A percentile compares a stretch with the other conserved stretches of the same genome.
Evolutionary conservation across 2,888 invertebrate species (phyloP).

Genomic region (Drosophila sordidapex): DNA sequence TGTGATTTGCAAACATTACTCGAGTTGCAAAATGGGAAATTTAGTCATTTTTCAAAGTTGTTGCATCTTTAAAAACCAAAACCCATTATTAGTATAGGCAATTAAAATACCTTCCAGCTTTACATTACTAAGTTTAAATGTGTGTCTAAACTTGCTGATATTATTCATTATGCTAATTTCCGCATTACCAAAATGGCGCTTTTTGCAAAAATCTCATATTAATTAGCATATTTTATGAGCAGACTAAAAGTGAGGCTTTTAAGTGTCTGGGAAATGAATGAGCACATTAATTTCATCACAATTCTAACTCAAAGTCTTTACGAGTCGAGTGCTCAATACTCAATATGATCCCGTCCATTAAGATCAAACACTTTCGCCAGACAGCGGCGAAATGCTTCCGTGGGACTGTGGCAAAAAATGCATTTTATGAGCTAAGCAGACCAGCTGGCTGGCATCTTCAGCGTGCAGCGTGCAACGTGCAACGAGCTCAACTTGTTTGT

Average conservation of each 20-base stretch:
- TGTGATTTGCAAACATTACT: not conserved
- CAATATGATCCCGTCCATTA: conserved; percentile 44
- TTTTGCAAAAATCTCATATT: conserved; percentile 40
- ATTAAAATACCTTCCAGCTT: not conserved
- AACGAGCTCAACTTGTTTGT: conserved; percentile 62
- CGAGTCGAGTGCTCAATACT: conserved; percentile 23
- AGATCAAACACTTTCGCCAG: conserved; percentile 74
- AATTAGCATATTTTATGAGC: conserved; percentile 53
- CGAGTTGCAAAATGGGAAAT: not conserved
- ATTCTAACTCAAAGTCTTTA: conserved; percentile 65
- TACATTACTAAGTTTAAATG: not conserved
- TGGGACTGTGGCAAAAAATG: conserved; percentile 39
- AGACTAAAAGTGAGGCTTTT: conserved; percentile 40
- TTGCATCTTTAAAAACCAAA: not conserved
- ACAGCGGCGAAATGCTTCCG: conserved; percentile 65
- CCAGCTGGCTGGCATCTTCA: conserved; percentile 41
- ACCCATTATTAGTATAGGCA: not conserved
- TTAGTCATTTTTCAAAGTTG: not conserved
- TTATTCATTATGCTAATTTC: conserved; percentile 2
- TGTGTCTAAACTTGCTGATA: not conserved
- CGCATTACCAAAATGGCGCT: conserved; percentile 42
- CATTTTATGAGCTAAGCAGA: conserved; percentile 61
- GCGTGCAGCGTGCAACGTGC: conserved; percentile 6
- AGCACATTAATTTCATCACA: conserved; percentile 47
- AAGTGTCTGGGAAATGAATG: conserved; percentile 20